These are phyloP conservation scores for Sycophila sp. DNA, from an alignment of 1,140 invertebrate genomes.

Conservation along the genomic window DNA sequence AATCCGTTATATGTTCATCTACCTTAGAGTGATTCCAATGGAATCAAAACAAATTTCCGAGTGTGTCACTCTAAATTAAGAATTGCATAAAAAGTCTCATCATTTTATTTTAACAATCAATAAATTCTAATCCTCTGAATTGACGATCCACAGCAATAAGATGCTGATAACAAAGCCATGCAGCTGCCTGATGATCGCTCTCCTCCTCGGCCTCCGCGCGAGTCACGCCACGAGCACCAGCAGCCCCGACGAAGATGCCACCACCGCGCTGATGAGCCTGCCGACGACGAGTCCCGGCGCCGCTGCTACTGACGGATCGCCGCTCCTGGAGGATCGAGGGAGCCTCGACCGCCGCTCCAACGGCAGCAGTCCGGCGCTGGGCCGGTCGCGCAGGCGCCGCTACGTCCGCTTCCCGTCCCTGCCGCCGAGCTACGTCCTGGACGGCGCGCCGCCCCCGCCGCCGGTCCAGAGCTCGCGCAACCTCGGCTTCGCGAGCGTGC, in stretches of 20 bases:
- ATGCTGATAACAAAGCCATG: conserved; percentile 55
- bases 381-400: conserved; percentile 45
- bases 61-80: too few species aligned
- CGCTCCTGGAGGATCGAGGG: too few species aligned
- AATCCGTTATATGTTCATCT: too few species aligned
- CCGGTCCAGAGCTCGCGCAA: conserved; percentile 41
- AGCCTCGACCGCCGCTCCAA: neutral
- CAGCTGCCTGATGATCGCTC: conserved; percentile 55
- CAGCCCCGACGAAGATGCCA: neutral
- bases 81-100: too few species aligned
- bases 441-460: conserved; percentile 38
- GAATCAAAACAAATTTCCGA: too few species aligned
- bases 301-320: neutral
- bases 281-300: neutral
- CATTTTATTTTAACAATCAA: too few species aligned
- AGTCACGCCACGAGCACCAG: conserved; percentile 16
- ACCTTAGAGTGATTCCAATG: too few species aligned
- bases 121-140: too few species aligned
- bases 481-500: conserved; percentile 42
- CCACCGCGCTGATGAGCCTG: neutral
- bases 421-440: conserved; percentile 46
- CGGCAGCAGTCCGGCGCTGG: neutral
- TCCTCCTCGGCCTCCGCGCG: conserved; percentile 48
- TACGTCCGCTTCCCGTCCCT: conserved; percentile 50
- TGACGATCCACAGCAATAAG: conserved; percentile 46